Conservation (phyloP, 2,797 vertebrate species). For the Loris lydekkerianus region DNA sequence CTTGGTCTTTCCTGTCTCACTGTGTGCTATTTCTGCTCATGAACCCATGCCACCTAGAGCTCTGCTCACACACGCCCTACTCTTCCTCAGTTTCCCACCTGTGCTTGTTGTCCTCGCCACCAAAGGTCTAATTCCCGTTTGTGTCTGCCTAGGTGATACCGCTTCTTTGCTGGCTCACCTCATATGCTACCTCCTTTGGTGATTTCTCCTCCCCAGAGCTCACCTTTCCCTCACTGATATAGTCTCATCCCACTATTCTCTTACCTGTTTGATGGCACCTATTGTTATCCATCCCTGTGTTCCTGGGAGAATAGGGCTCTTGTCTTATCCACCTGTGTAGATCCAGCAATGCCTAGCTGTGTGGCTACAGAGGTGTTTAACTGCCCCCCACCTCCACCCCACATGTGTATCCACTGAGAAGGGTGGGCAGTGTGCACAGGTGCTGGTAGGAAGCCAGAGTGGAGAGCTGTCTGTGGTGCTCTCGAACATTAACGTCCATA, state of each 20-base stretch:
- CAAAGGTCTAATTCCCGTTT: background rate
- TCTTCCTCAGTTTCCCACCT: background rate
- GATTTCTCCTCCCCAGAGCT: background rate
- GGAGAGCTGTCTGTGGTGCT: constrained; percentile 57
- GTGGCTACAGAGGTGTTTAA: background rate
- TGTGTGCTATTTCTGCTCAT: background rate
- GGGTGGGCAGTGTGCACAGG: background rate
- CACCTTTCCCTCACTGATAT: background rate
- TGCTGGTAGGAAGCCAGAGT: background rate
- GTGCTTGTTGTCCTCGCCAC: background rate
- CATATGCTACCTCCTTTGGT: background rate
- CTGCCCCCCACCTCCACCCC: background rate
- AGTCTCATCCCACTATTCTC: background rate
- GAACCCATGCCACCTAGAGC: background rate
- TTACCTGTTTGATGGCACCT: background rate
- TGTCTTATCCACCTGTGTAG: background rate
- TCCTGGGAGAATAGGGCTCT: background rate
- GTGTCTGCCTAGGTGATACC: background rate
- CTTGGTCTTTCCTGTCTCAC: background rate
- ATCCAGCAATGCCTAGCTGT: background rate
- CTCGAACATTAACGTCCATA: constrained; percentile 66
- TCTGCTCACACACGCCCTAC: background rate
- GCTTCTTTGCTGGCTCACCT: background rate
- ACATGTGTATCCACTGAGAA: background rate
- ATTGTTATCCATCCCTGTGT: background rate